Conservation (phyloP, 2,113 vertebrate genomes). For the Triplophysa rosa region DNA sequence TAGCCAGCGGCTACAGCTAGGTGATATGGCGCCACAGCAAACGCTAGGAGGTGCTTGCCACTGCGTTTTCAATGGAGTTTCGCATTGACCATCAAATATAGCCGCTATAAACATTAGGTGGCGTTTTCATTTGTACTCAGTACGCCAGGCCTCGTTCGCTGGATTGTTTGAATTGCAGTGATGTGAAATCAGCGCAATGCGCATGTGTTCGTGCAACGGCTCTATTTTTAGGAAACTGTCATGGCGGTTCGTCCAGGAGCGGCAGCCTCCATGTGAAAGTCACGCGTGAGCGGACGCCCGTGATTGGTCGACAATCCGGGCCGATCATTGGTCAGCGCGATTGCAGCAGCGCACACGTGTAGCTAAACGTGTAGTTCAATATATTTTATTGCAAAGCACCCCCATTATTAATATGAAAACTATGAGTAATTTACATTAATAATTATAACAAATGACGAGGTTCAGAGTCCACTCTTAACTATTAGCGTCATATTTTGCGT, state of each 20-base stretch:
- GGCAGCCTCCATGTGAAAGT: slow-evolving; percentile 44
- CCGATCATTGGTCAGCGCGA: not conserved
- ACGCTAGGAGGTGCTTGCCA: not conserved
- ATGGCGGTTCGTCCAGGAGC: slow-evolving; percentile 20
- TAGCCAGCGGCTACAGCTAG: slow-evolving; percentile 6
- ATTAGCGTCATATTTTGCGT: too few species aligned
- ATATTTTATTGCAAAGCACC: not conserved
- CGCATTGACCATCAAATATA: not conserved
- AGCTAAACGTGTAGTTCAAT: not conserved
- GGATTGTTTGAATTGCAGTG: not conserved
- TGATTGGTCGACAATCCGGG: slow-evolving; percentile 59
- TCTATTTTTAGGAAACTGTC: slow-evolving; percentile 21
- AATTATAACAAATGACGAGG: too few species aligned
- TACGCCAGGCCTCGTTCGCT: not conserved
- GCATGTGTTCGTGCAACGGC: not conserved
- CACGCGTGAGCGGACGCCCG: slow-evolving; percentile 60
- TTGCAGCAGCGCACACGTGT: not conserved
- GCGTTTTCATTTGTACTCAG: too few species aligned
- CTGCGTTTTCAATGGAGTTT: not conserved
- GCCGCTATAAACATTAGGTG: too few species aligned
- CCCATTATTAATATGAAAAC: too few species aligned
- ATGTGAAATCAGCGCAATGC: not conserved
- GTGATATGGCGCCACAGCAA: not conserved
- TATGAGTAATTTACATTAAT: too few species aligned
- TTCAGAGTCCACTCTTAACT: too few species aligned